phyloP scores from a whole-genome alignment of 2,113 vertebrate genomes.

The Lamprotornis superbus region DNA sequence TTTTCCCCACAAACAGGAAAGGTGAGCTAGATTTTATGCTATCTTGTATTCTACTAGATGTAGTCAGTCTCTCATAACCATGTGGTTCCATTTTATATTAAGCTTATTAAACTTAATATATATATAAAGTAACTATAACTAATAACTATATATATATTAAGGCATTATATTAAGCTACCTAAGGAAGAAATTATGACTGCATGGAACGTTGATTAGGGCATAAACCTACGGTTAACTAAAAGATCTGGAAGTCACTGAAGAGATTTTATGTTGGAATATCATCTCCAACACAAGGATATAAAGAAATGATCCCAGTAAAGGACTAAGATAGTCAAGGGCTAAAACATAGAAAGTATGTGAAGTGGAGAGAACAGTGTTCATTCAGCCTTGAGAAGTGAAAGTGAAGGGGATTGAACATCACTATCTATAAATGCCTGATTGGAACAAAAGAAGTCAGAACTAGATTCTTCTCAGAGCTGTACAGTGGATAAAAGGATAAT shows the following conservation, averaged over 20 bases:
- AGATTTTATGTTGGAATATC: not conserved
- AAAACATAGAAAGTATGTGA: not conserved
- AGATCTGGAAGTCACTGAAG: not conserved
- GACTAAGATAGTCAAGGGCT: not conserved
- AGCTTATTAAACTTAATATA: not conserved
- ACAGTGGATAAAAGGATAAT: not conserved
- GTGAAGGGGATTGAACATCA: rapidly evolving
- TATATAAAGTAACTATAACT: no score
- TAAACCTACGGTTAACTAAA: not conserved
- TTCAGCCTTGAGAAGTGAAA: not conserved
- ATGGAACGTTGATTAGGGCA: not conserved
- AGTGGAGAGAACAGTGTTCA: not conserved
- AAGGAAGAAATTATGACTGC: not conserved
- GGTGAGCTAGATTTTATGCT: not conserved
- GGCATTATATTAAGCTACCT: not conserved
- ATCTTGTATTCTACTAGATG: not conserved
- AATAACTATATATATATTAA: no score
- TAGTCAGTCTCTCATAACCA: not conserved
- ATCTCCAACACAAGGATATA: not conserved
- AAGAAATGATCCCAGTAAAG: not conserved
- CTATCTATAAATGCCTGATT: not conserved
- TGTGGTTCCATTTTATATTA: not conserved
- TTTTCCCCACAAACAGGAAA: not conserved
- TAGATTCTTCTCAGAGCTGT: not conserved
- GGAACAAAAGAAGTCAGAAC: not conserved